Evolutionary conservation across 2,888 invertebrate species (phyloP), one percentile per base, ranked within the genome.

Genomic region (Drosophila flavopinicola): DNA sequence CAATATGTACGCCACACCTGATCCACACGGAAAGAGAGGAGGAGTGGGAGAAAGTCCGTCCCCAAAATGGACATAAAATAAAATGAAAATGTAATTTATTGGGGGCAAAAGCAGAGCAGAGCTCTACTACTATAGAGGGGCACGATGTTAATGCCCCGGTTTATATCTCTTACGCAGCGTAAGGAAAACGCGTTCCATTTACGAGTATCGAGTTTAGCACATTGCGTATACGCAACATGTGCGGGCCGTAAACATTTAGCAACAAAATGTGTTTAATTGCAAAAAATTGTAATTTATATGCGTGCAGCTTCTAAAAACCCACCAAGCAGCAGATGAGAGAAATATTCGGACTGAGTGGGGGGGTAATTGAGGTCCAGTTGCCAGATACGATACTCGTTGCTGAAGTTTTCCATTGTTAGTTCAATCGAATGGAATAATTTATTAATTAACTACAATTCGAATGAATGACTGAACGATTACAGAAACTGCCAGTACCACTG

Each of bases 401-500:
- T 24, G 54, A 75, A 83, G 76, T 76, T 83, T 74, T 64, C 56
- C 67, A 84, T 80, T 82, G 85, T 76, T 86, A 70, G 87, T 75
- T 86, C 85, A 83, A 83, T 83, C 78, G 83, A 66, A 82, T 68
- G 87, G 85, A 83, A 85, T 86, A 83, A 86, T 83, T 83, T 83
- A 83, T 83, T 83, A 83, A 83, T 83, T 83, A 83, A 86, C 85
- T 83, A 82, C 83, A 78, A 86, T 86, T 86, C 75, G 78, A 87
- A 82, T 85, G 84, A 83, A 86, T 83, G 85, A 83, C 78, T 86
- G 76, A 84, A 84, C 80, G 80, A 82, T 80, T 80, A 85, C 79
- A 41, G 35, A 17, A 48, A 42, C 47, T 64, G 63, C 64, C 63
- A 63, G 29, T 51, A 15, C 49, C 61, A 52, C 13, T 32, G 41